Evolutionary conservation across 2,113 vertebrate genomes (phyloP), one percentile per base, ranked within the genome.

Genomic region (Ornithorhynchus anatinus): DNA sequence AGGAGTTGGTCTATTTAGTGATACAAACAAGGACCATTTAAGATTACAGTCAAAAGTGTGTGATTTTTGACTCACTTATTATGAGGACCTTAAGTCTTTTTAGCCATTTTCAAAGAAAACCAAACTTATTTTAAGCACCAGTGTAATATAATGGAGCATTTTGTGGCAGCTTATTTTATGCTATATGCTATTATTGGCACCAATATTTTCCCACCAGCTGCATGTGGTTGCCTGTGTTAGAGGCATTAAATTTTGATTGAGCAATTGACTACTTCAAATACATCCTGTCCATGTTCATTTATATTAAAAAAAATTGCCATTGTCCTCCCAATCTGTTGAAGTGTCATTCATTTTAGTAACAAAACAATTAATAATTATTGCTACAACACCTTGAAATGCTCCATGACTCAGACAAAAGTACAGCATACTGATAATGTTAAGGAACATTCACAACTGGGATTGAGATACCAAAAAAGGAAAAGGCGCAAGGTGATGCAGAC

Each of bases 51-150:
- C 6, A 4, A 40, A 12, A 7, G n/a, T 10, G 4, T 16, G 1
- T 33, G 10, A 4, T 27, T 32, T 17, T 51, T 40, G 29, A 17
- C 23, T 60, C 9, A 51, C 67, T 68, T 59, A 29, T 29, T 75
- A 33, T 69, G 43, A 45, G 23, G 60, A 13, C 0, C 25, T 71
- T 65, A 63, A 60, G 77, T 22, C 35, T 70, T 64, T 72, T 27
- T 39, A 69, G 37, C 60, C 1, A 36, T 45, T 79, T 58, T 50
- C 38, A 43, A 72, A 72, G 52, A 86, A 74, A 72, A 44, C 3
- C 4, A 60, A 27, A 37, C 32, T 76, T 64, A 20, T 68, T 70
- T 75, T 36, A 69, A 82, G 42, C 1, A 2, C 5, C 2, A 22
- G 10, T 69, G 67, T 63, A 65, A 59, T 43, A 72, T 36, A 25